Evolutionary conservation across 2,113 vertebrate species (phyloP).

Genomic region (Tachuris rubrigastra): DNA sequence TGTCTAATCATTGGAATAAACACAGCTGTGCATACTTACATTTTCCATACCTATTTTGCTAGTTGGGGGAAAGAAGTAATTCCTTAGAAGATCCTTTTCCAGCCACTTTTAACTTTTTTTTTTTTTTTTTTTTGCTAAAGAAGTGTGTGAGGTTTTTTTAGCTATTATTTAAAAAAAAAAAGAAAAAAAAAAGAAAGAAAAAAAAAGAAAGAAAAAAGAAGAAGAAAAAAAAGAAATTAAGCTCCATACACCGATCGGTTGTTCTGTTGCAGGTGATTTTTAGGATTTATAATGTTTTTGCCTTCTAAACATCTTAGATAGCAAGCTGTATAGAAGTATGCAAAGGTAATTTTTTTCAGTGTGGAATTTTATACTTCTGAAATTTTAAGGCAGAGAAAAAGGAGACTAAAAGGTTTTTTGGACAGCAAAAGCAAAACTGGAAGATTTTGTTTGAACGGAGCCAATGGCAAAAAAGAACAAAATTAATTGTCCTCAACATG

Average conservation of each 20-base stretch:
- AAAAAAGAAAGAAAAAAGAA: background rate
- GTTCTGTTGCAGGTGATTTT: background rate
- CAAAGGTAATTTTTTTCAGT: background rate
- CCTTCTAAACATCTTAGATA: background rate
- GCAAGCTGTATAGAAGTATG: background rate
- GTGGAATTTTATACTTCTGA: background rate
- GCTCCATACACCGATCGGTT: background rate
- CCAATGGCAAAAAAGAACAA: background rate
- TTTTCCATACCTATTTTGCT: conserved; percentile 64
- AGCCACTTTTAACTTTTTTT: background rate
- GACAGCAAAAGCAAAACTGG: background rate
- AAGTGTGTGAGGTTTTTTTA: background rate
- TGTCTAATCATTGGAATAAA: conserved; percentile 73
- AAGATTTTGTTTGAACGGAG: background rate
- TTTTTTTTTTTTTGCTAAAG: background rate
- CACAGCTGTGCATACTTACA: conserved; percentile 70
- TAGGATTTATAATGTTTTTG: background rate
- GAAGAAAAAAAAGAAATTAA: background rate
- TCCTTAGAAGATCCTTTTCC: conserved; percentile 41
- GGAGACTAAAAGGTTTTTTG: conserved; percentile 23
- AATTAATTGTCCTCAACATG: background rate
- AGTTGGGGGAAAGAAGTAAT: conserved; percentile 17
- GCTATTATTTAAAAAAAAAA: rapidly evolving
- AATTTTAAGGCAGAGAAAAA: conserved; percentile 1
- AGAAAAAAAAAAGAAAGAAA: background rate